Conservation (phyloP, 2,888 invertebrate genomes). For the Poecilus cupreus region DNA sequence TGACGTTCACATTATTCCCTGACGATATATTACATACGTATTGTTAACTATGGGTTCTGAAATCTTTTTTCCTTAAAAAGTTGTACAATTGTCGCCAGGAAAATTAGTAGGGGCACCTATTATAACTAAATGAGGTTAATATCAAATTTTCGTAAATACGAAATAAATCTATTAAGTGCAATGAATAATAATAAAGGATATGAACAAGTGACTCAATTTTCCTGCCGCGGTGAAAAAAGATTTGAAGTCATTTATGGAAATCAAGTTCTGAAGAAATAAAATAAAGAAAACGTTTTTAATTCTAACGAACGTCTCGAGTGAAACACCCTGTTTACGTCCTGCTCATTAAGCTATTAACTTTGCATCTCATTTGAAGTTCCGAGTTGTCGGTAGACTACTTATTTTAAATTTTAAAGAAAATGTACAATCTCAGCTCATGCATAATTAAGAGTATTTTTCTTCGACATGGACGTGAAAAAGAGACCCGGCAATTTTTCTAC, state of each 20-base stretch:
- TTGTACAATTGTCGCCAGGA: too few relatives aligned
- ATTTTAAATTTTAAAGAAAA: constrained; percentile 56
- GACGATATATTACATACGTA: too few relatives aligned
- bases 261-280: constrained; percentile 4
- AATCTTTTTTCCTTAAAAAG: too few relatives aligned
- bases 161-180: too few relatives aligned
- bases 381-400: constrained; percentile 16
- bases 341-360: constrained; percentile 55
- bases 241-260: neutral
- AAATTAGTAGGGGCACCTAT: too few relatives aligned
- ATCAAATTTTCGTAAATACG: too few relatives aligned
- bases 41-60: too few relatives aligned
- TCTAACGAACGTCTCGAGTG: neutral
- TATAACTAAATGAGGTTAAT: too few relatives aligned
- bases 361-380: constrained; percentile 50
- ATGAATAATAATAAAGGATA: too few relatives aligned
- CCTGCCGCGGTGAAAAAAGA: neutral
- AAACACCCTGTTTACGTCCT: constrained; percentile 43
- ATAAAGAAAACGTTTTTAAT: constrained; percentile 20
- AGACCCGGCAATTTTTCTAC: constrained; percentile 43
- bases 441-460: constrained; percentile 56
- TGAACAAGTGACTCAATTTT: too few relatives aligned
- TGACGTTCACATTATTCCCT: too few relatives aligned
- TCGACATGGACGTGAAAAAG: constrained; percentile 29
- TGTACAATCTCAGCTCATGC: constrained; percentile 56